These are phyloP conservation scores for Sinelater perroti DNA, from an alignment of 2,888 invertebrate genomes.

Conservation along the genomic window DNA sequence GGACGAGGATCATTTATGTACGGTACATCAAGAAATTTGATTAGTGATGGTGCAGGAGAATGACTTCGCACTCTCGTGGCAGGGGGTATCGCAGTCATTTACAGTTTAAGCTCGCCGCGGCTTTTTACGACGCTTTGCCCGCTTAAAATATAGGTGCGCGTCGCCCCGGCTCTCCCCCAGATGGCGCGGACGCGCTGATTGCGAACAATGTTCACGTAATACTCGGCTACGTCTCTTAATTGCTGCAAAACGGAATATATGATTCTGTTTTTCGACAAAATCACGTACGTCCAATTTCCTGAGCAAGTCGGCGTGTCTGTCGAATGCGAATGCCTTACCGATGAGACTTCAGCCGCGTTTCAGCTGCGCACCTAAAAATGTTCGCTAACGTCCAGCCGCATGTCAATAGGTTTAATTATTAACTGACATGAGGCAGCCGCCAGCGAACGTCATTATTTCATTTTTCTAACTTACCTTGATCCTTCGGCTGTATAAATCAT, in stretches of 20 bases:
- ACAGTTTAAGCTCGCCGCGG: conserved; percentile 10
- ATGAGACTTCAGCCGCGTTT: conserved; percentile 15
- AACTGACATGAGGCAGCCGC: background rate
- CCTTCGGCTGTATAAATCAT: no score
- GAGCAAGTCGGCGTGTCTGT: conserved; percentile 21
- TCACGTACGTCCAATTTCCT: conserved; percentile 27
- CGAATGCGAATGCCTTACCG: conserved; percentile 22
- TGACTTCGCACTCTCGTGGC: conserved; percentile 28
- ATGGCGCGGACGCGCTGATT: no score
- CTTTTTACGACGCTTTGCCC: conserved; percentile 7
- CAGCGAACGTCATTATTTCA: no score
- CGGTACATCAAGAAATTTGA: conserved; percentile 30
- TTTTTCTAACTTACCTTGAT: no score
- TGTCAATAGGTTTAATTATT: background rate
- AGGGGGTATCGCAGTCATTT: conserved; percentile 21
- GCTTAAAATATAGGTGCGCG: background rate
- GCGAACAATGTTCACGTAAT: conserved; percentile 6
- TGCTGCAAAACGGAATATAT: conserved; percentile 22
- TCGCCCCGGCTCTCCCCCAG: no score
- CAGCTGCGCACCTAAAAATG: conserved; percentile 10
- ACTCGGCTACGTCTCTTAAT: conserved; percentile 8
- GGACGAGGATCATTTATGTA: conserved; percentile 26
- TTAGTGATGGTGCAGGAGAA: conserved; percentile 31
- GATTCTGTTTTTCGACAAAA: conserved; percentile 24
- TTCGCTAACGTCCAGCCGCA: background rate